Conservation (phyloP, 64 coral and sea anemone genomes). For the Dendrophyllia cribrosa region DNA sequence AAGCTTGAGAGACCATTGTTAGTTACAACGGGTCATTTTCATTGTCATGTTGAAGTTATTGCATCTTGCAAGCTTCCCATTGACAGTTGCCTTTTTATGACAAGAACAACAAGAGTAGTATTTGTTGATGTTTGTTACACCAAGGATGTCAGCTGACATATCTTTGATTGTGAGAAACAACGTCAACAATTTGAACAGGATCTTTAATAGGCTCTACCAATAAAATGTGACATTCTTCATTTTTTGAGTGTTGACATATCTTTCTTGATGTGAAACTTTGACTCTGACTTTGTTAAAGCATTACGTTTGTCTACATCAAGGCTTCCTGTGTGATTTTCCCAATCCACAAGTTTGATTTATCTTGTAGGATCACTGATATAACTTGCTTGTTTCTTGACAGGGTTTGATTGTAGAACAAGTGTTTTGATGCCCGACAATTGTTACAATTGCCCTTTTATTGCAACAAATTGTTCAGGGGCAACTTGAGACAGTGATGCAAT, state of each 20-base stretch:
- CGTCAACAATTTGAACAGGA: no score
- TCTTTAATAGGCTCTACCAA: no score
- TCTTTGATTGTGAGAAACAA: neutral
- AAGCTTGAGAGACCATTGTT: neutral
- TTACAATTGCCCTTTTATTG: constrained; percentile 65
- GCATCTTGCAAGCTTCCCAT: neutral
- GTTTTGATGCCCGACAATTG: constrained; percentile 6
- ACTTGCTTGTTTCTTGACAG: no score
- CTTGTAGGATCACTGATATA: no score
- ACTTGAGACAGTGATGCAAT: constrained; percentile 64
- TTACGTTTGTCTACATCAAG: no score
- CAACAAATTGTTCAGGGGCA: constrained; percentile 70
- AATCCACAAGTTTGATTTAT: no score
- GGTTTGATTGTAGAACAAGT: neutral
- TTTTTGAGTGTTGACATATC: no score
- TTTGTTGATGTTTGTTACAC: neutral
- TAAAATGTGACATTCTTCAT: no score
- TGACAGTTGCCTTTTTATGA: constrained; percentile 6
- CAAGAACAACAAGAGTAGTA: constrained; percentile 11
- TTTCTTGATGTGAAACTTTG: no score
- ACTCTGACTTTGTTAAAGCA: no score
- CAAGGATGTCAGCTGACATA: neutral
- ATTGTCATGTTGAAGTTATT: neutral
- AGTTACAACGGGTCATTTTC: neutral
- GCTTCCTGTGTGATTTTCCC: no score